Conservation (phyloP, 1,140 invertebrate genomes). For the Monomorium pharaonis region DNA sequence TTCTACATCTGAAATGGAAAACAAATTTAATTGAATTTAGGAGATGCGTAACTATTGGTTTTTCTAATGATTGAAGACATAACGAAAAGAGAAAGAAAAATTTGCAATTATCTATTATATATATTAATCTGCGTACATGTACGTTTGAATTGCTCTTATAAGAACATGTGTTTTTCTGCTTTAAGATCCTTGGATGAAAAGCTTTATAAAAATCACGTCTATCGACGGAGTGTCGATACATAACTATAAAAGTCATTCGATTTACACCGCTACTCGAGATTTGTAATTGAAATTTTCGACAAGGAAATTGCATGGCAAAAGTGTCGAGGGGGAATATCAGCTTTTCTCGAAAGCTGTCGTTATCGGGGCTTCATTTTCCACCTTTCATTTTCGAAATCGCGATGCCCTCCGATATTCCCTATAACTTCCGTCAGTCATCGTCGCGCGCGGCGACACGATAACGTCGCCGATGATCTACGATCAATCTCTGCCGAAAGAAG, state of each 20-base stretch:
- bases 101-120: background rate
- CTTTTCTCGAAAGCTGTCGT: conserved; percentile 3
- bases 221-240: background rate
- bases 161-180: background rate
- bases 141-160: background rate
- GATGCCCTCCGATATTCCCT: conserved; percentile 51
- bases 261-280: conserved; percentile 11
- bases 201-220: background rate
- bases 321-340: conserved; percentile 1
- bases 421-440: conserved; percentile 55
- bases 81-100: background rate
- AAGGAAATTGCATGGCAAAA: conserved; percentile 29
- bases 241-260: background rate
- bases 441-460: conserved; percentile 44
- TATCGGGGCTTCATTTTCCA: conserved; percentile 29
- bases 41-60: background rate
- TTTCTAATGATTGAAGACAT: background rate
- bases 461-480: conserved; percentile 70
- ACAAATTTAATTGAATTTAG: background rate
- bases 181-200: background rate
- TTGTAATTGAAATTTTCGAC: conserved; percentile 51
- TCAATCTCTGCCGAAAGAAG: conserved; percentile 57
- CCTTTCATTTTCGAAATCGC: conserved; percentile 53
- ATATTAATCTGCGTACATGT: background rate
- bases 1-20: too few relatives aligned